phyloP scores from a whole-genome alignment of 2,888 invertebrate genomes.

The Agrenia bidenticulata region DNA sequence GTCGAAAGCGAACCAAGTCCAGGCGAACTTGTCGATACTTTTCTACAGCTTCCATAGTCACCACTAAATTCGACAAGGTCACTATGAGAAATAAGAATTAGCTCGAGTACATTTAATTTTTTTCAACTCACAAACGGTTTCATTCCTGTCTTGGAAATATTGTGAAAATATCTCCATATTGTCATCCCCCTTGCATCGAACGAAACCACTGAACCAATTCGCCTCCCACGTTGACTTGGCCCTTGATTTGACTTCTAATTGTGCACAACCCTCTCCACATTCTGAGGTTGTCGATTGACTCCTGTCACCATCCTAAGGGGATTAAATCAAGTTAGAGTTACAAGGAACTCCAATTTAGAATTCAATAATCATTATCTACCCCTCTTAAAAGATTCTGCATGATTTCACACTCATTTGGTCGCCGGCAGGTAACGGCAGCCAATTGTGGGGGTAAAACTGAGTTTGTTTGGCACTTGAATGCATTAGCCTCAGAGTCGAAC shows the following conservation, averaged over 20 bases:
- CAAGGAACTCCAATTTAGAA: neutral
- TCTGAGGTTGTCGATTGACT: constrained; percentile 24
- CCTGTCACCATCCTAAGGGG: constrained; percentile 29
- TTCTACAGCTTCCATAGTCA: constrained; percentile 30
- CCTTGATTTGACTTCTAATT: constrained; percentile 22
- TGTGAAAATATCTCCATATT: constrained; percentile 40
- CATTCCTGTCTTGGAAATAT: constrained; percentile 35
- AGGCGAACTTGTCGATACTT: constrained; percentile 31
- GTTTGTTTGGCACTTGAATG: constrained; percentile 40
- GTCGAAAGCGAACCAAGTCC: constrained; percentile 33
- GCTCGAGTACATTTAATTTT: neutral
- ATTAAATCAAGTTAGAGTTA: neutral
- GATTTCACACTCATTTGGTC: constrained; percentile 44
- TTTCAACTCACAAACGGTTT: neutral
- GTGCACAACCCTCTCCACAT: constrained; percentile 38
- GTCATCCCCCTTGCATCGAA: constrained; percentile 36
- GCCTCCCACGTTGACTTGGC: constrained; percentile 29
- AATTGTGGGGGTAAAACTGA: constrained; percentile 28
- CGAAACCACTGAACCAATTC: constrained; percentile 41
- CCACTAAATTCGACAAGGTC: constrained; percentile 17
- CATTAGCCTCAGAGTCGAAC: constrained; percentile 31
- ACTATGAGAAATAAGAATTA: neutral
- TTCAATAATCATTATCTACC: constrained; percentile 14
- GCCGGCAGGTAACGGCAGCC: constrained; percentile 38
- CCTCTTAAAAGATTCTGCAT: constrained; percentile 36